Evolutionary conservation across 2,113 vertebrate genomes (phyloP).

Genomic region (Paraplagusia blochii): DNA sequence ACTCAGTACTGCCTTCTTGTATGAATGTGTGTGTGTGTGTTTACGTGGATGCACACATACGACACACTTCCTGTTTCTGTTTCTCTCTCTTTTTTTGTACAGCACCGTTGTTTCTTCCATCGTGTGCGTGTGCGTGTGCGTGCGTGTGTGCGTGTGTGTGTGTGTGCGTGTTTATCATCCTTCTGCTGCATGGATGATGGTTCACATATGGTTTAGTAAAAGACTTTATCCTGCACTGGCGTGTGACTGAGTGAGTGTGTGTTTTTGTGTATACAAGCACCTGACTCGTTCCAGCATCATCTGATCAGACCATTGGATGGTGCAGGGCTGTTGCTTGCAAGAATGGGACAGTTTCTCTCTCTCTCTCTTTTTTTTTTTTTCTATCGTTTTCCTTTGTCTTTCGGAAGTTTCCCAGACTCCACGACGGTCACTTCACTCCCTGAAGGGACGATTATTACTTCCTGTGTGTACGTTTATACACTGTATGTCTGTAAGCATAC

Average conservation of each 20-base stretch:
- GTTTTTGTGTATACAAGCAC: slow-evolving; percentile 13
- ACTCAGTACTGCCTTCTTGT: slow-evolving; percentile 60
- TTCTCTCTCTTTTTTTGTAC: slow-evolving; percentile 21
- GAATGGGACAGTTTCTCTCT: slow-evolving; percentile 12
- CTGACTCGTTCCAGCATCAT: slow-evolving; percentile 35
- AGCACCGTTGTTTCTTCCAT: slow-evolving; percentile 25
- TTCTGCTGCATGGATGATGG: slow-evolving; percentile 21
- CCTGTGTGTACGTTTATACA: slow-evolving; percentile 76
- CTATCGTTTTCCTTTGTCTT: neutral
- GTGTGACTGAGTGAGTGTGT: slow-evolving; percentile 27
- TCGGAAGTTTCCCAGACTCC: no score
- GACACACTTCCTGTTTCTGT: neutral
- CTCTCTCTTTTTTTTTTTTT: no score
- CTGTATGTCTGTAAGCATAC: slow-evolving; percentile 59
- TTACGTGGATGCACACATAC: slow-evolving; percentile 48
- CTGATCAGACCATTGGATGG: slow-evolving; percentile 27
- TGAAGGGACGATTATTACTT: slow-evolving; percentile 7
- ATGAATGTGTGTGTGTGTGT: slow-evolving; percentile 74
- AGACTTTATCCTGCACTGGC: slow-evolving; percentile 15
- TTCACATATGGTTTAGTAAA: slow-evolving; percentile 20
- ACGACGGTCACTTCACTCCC: no score
- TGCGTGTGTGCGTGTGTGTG: neutral
- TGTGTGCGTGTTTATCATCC: neutral
- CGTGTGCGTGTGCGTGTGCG: neutral
- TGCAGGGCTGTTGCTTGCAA: slow-evolving; percentile 43